phyloP scores from a whole-genome alignment of 2,888 invertebrate species.

The Zootermopsis nevadensis region DNA sequence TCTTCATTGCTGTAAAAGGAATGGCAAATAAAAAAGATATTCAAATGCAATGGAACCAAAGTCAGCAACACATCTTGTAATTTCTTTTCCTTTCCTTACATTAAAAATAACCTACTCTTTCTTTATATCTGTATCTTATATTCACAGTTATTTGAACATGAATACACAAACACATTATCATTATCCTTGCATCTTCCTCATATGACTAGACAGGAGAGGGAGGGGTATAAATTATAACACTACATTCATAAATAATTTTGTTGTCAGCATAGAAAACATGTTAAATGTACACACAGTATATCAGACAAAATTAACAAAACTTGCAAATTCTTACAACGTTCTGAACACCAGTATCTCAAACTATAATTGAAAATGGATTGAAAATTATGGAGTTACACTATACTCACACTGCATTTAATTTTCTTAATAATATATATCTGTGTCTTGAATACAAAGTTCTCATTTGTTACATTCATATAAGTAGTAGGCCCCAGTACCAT shows the following conservation, averaged over 20 bases:
- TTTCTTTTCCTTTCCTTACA: too few relatives aligned
- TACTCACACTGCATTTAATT: neutral
- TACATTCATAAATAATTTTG: neutral
- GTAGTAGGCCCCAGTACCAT: neutral
- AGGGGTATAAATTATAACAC: neutral
- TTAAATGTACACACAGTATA: neutral
- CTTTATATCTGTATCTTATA: neutral
- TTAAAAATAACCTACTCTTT: neutral
- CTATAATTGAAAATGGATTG: neutral
- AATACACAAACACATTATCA: neutral
- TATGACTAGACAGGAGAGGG: neutral
- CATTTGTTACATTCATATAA: neutral
- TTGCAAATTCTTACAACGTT: neutral
- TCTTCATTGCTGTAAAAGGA: too few relatives aligned
- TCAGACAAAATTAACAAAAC: neutral
- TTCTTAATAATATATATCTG: neutral
- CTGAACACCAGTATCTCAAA: neutral
- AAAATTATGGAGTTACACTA: neutral
- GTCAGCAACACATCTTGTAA: too few relatives aligned
- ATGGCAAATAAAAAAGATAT: too few relatives aligned
- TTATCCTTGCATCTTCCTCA: neutral
- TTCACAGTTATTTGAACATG: neutral
- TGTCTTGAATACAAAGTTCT: neutral
- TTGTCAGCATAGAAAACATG: neutral
- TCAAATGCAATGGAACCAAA: too few relatives aligned